Conservation (phyloP, 2,797 vertebrate species). For the Tokudaia tokunoshimensis region DNA sequence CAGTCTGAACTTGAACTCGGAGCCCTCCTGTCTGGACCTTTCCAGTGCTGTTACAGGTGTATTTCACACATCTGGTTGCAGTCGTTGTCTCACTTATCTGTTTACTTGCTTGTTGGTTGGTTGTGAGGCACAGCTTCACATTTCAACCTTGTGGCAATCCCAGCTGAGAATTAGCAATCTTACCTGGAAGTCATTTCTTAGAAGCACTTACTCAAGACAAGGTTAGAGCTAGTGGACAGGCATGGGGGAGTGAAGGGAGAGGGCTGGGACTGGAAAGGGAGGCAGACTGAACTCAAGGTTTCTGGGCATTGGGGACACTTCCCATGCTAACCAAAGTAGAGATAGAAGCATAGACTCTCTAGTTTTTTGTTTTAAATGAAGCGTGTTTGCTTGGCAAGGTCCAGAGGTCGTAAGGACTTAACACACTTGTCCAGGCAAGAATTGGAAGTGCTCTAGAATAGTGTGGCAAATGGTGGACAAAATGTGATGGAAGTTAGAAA, state of each 20-base stretch:
- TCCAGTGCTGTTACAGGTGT: background rate
- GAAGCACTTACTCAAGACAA: background rate
- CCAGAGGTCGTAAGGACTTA: background rate
- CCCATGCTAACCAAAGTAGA: background rate
- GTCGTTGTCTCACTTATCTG: too few species aligned
- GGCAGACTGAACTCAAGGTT: background rate
- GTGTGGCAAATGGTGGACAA: background rate
- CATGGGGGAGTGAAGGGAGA: background rate
- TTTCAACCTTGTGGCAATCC: background rate
- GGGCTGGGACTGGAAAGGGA: background rate
- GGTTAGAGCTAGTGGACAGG: background rate
- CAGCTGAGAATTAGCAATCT: background rate
- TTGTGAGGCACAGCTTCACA: background rate
- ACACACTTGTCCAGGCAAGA: background rate
- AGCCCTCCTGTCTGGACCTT: background rate
- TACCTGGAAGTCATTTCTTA: conserved; percentile 5
- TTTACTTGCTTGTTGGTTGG: background rate
- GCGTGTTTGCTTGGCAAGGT: background rate
- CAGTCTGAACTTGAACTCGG: too few species aligned
- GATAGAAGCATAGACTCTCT: background rate
- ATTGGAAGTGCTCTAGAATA: background rate
- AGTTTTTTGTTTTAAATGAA: background rate
- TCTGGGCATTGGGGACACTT: background rate
- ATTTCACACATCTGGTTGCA: too few species aligned
- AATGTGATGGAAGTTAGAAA: background rate